Percentiles rank a stretch among this genome's conserved stretches.
phyloP scores from a whole-genome alignment of 2,888 invertebrate species.

The Dynastes tityus region DNA sequence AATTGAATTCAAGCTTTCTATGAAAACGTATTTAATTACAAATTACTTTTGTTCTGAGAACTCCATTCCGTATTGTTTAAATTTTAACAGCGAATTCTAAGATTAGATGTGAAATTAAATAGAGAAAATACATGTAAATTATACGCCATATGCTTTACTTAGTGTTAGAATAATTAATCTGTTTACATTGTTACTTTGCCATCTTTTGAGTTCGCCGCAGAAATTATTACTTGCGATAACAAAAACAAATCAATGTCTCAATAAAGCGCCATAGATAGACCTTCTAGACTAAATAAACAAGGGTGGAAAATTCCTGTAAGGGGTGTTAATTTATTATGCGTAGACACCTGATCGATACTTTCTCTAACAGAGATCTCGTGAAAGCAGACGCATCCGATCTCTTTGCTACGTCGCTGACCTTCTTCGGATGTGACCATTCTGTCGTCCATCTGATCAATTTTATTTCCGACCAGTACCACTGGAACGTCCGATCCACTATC shows the following conservation, averaged over 20 bases:
- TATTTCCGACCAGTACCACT: constrained; percentile 88
- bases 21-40: too few relatives aligned
- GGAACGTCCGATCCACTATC: constrained; percentile 80
- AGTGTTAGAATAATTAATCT: too few relatives aligned
- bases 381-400: constrained; percentile 87
- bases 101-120: too few relatives aligned
- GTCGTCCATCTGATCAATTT: constrained; percentile 84
- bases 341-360: constrained; percentile 82
- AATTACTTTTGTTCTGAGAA: too few relatives aligned
- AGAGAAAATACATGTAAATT: too few relatives aligned
- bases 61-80: too few relatives aligned
- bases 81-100: too few relatives aligned
- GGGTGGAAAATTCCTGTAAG: constrained; percentile 1
- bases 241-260: constrained; percentile 14
- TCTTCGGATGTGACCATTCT: constrained; percentile 86
- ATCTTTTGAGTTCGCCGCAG: too few relatives aligned
- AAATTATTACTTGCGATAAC: too few relatives aligned
- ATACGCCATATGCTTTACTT: too few relatives aligned
- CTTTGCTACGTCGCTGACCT: constrained; percentile 82
- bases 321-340: constrained; percentile 5
- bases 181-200: too few relatives aligned
- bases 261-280: background rate
- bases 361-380: constrained; percentile 90
- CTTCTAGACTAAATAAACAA: constrained; percentile 3
- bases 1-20: too few relatives aligned